phyloP scores from a whole-genome alignment of 2,113 vertebrate genomes.

The Ceyx melanurus region DNA sequence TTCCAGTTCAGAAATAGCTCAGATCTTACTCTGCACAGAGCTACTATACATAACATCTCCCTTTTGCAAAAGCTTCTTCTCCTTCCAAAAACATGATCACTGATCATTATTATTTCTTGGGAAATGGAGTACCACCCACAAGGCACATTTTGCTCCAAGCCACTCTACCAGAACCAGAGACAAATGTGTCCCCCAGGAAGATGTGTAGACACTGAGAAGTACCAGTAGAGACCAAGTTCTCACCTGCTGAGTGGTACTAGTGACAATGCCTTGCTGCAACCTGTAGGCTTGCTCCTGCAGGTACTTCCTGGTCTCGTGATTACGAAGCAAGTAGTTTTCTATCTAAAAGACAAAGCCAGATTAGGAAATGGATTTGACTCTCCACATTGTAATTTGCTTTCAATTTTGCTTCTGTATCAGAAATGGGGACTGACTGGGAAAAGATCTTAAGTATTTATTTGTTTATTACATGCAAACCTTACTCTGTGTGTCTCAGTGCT shows the following conservation, averaged over 20 bases:
- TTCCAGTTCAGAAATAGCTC: not conserved
- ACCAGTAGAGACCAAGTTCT: not conserved
- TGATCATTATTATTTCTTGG: not conserved
- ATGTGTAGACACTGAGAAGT: not conserved
- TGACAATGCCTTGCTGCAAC: slow-evolving; percentile 95
- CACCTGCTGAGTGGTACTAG: slow-evolving; percentile 96
- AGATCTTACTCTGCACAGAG: not conserved
- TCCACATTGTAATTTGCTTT: not conserved
- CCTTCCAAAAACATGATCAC: not conserved
- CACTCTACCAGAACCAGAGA: not conserved
- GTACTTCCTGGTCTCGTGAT: slow-evolving; percentile 95
- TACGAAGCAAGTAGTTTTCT: slow-evolving; percentile 95
- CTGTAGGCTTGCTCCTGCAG: slow-evolving; percentile 95
- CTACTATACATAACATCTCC: not conserved
- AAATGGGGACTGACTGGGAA: not conserved
- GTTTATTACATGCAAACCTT: not conserved
- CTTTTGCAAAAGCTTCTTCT: not conserved
- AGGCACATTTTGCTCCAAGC: not conserved
- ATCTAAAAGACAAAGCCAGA: slow-evolving; percentile 79
- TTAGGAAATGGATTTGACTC: not conserved
- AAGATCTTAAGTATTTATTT: not conserved
- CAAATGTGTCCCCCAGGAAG: not conserved
- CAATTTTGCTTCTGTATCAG: not conserved
- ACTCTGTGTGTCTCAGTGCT: not conserved
- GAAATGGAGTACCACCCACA: accelerated